Conservation (phyloP, 1,140 invertebrate species). For the Megalonaias nervosa region DNA sequence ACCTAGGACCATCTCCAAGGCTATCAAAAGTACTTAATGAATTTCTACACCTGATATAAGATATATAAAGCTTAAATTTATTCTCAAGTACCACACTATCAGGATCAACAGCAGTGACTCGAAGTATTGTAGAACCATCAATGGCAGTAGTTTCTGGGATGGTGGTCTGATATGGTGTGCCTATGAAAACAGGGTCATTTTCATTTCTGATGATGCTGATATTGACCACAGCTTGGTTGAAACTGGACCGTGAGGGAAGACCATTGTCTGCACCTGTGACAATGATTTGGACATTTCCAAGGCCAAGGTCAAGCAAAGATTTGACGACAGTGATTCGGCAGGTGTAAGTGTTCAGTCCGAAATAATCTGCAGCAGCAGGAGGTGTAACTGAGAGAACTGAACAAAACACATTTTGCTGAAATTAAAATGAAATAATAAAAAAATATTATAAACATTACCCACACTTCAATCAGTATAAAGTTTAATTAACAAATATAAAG, state of each 20-base stretch:
- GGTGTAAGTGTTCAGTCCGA: slow-evolving; percentile 50
- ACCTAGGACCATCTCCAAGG: too few relatives aligned
- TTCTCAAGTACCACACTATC: slow-evolving; percentile 40
- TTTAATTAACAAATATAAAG: too few relatives aligned
- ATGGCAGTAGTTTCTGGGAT: slow-evolving; percentile 46
- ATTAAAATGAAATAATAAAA: too few relatives aligned
- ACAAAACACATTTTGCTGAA: too few relatives aligned
- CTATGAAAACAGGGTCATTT: slow-evolving; percentile 49
- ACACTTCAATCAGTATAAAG: too few relatives aligned
- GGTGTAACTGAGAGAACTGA: too few relatives aligned
- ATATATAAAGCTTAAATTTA: slow-evolving; percentile 6
- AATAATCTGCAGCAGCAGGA: slow-evolving; percentile 41
- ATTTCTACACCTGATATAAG: slow-evolving; percentile 25
- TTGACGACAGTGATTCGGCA: slow-evolving; percentile 46
- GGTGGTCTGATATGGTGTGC: slow-evolving; percentile 36
- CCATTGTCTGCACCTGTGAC: slow-evolving; percentile 51
- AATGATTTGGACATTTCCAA: slow-evolving; percentile 34
- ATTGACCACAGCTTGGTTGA: slow-evolving; percentile 37
- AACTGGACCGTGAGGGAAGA: slow-evolving; percentile 32
- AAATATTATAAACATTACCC: too few relatives aligned
- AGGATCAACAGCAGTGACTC: slow-evolving; percentile 48
- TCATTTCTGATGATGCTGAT: slow-evolving; percentile 53
- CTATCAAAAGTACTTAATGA: not conserved
- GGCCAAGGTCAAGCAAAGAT: slow-evolving; percentile 36
- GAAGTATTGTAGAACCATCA: slow-evolving; percentile 36